These are phyloP conservation scores for Achlya flavicornis DNA, from an alignment of 2,888 invertebrate species.

Conservation along the genomic window DNA sequence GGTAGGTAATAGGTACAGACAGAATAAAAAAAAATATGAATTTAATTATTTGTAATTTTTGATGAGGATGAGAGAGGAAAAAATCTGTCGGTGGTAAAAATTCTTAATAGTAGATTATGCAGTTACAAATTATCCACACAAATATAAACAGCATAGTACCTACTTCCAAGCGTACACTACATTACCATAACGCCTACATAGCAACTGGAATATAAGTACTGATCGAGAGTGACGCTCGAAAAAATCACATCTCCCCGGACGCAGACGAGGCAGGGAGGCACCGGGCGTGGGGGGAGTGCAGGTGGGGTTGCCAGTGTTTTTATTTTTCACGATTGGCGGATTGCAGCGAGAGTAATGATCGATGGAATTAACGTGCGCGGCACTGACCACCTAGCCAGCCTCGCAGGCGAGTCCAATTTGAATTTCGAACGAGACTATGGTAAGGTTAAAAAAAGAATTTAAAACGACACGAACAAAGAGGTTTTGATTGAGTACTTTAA, in stretches of 20 bases:
- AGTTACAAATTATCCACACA: not conserved
- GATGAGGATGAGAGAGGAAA: too few species aligned
- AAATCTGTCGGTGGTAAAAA: not conserved
- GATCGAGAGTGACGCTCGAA: constrained; percentile 76
- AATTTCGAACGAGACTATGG: constrained; percentile 48
- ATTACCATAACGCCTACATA: constrained; percentile 24
- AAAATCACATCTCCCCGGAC: constrained; percentile 71
- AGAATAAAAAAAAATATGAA: too few species aligned
- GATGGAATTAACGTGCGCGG: constrained; percentile 79
- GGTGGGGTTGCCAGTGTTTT: constrained; percentile 77
- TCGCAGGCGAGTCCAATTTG: constrained; percentile 47
- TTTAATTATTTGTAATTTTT: too few species aligned
- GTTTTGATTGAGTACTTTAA: constrained; percentile 9
- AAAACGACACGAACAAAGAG: constrained; percentile 9
- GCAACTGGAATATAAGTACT: constrained; percentile 52
- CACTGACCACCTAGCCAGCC: constrained; percentile 61
- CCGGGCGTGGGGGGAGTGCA: constrained; percentile 45
- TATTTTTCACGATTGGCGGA: constrained; percentile 81
- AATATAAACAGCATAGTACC: not conserved
- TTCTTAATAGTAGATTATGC: too few species aligned
- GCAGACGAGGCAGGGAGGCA: constrained; percentile 47
- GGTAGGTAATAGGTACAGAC: too few species aligned
- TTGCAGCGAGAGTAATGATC: constrained; percentile 82
- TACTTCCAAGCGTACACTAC: not conserved
- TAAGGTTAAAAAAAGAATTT: constrained; percentile 5